Evolutionary conservation across 2,797 vertebrate species (phyloP).

Genomic region (Pseudocheirus occidentalis): DNA sequence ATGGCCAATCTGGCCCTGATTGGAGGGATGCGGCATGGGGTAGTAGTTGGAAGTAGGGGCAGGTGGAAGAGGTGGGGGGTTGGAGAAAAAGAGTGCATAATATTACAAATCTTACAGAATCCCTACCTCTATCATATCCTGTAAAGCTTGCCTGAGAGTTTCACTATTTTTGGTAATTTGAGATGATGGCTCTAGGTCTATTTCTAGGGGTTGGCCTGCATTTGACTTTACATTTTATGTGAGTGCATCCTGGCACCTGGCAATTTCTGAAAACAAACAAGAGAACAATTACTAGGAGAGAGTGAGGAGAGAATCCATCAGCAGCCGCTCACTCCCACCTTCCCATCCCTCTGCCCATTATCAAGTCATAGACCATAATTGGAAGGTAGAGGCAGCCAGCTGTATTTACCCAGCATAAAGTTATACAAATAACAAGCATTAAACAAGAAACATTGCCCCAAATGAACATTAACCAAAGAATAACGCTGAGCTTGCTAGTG

Average conservation of each 20-base stretch:
- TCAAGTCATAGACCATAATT: constrained; percentile 60
- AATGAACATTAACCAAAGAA: constrained; percentile 80
- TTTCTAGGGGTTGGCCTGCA: not conserved
- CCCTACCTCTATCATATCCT: not conserved
- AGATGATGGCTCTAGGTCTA: not conserved
- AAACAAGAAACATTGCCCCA: constrained; percentile 79
- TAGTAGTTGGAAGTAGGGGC: not conserved
- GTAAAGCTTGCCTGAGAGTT: not conserved
- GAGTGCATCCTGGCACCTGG: constrained; percentile 69
- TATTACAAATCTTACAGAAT: not conserved
- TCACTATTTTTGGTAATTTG: not conserved
- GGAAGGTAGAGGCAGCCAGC: constrained; percentile 64
- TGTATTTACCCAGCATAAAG: constrained; percentile 60
- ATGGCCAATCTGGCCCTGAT: not conserved
- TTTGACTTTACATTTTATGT: constrained; percentile 57
- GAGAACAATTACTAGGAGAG: constrained; percentile 68
- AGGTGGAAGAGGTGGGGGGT: not conserved
- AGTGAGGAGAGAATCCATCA: constrained; percentile 74
- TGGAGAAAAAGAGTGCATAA: not conserved
- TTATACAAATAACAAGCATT: constrained; percentile 80
- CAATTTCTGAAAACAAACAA: constrained; percentile 79
- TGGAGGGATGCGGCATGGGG: not conserved
- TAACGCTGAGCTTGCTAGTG: constrained; percentile 79
- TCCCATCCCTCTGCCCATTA: not conserved
- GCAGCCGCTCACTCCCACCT: constrained; percentile 71